Base-by-base conservation (phyloP, 1,140 invertebrate species). In the Carcinoscorpius rotundicauda region DNA sequence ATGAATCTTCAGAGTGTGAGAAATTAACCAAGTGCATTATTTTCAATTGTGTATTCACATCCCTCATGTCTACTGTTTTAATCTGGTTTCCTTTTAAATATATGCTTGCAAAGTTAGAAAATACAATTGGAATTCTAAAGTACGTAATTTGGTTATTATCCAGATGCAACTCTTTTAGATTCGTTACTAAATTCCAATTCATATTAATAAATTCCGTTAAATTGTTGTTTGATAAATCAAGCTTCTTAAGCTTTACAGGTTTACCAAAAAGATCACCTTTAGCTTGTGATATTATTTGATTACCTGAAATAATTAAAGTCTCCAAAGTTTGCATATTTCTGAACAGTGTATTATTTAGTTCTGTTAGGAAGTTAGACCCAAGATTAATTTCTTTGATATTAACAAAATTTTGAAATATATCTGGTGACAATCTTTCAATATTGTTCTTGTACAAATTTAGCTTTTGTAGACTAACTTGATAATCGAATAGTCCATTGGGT, bases 401-500 rank as follows among this genome's bases (percentile, higher is more conserved):
- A 49, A 62, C 63, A 1, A 68, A 50, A 58, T 66, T 50, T 4
- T 59, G 51, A 68, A 71, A 66, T 50, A 70, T 50, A 51, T 65
- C 49, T 10, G 59, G 11, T 51, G 66, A 66, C 60, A 68, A 55
- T 10, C 48, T 10, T 51, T 60, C 49, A 67, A 66, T 61, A n/a
- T 69, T 68, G 10, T 70, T 70, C 49, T 63, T 56, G 50, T 51
- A 65, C 49, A 69, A 9, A 53, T 51, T 57, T 1, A 70, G 10
- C n/a, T 56, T 65, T 59, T 69, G 61, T 4, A 70, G 29, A 49
- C 58, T 52, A 10, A 56, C 61, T 56, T 66, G 67, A 49, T 65
- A 63, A 3, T 63, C 51, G 71, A 93, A 85, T 9, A 88, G 77
- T 60, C 86, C 83, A 8, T 79, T 74, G 52, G 89, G 88, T 51